These are phyloP conservation scores for Lutraria rhynchaena DNA, from an alignment of 1,140 invertebrate genomes.

Conservation along the genomic window DNA sequence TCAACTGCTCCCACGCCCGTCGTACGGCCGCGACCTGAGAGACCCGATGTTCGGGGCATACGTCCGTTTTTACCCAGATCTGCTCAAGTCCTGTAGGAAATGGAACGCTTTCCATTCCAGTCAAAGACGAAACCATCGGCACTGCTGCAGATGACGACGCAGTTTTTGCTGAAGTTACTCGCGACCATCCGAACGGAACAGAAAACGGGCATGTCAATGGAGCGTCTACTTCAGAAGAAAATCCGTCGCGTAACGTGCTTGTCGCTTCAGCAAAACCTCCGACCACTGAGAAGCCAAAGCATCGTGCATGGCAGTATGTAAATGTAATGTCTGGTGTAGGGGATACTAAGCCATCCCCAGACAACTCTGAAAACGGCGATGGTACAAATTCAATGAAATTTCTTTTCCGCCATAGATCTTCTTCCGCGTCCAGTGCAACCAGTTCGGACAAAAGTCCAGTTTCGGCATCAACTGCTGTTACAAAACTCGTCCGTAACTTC, in stretches of 20 bases:
- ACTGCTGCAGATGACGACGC: neutral
- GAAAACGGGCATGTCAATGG: neutral
- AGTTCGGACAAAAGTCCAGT: neutral
- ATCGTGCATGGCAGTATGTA: conserved; percentile 55
- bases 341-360: conserved; percentile 12
- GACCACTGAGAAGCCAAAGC: conserved; percentile 33
- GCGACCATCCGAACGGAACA: neutral
- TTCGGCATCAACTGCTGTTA: neutral
- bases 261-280: neutral
- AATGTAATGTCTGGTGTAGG: conserved; percentile 35
- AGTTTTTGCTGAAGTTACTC: neutral
- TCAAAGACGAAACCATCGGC: neutral
- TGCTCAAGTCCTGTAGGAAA: conserved; percentile 40
- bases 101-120: neutral
- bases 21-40: conserved; percentile 48
- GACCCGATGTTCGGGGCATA: conserved; percentile 34
- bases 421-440: conserved; percentile 18
- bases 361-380: neutral
- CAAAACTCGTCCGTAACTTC: conserved; percentile 3
- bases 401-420: conserved; percentile 36
- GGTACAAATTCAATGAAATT: conserved; percentile 8
- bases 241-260: neutral
- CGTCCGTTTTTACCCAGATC: conserved; percentile 40
- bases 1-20: conserved; percentile 50
- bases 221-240: neutral